Evolutionary conservation across 2,113 vertebrate species (phyloP), one percentile per base, ranked within the genome.

Genomic region (Fregetta grallaria): DNA sequence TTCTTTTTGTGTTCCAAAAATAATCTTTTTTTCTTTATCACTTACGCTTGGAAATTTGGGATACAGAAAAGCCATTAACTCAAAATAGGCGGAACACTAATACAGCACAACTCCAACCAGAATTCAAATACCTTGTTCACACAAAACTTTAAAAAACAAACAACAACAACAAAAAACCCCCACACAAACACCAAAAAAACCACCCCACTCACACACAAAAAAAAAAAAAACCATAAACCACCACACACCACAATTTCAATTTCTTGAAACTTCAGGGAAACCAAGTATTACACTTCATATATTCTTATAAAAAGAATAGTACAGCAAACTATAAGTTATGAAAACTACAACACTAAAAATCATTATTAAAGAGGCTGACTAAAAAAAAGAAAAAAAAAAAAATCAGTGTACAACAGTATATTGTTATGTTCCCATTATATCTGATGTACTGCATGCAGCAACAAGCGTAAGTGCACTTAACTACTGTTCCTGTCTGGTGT

Each of bases 21-120:
- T 0, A 9, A 22, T 1, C 0, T 40, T 53, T 45, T 42, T 42
- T 25, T 29, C 18, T 79, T 90, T 26, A 26, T 62, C 25, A 12
- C 3, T 71, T 67, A 30, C 13, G 65, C 52, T 61, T 90, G 0
- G 12, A 66, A 68, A 71, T 12, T 55, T 1, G 0, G 5, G 25
- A 40, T 22, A 82, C 9, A 5, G 34, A 81, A 80, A 71, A 89
- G 5, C 3, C 20, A 63, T 38, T 80, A 62, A 62, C 36, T 34
- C 71, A 82, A 40, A 59, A 88, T 1, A 50, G 2, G 6, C 6
- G n/a, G 4, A 71, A 36, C 11, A 53, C 9, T 30, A 61, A 62
- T 3, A 53, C 3, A 45, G 17, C 18, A 70, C 36, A 58, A 18
- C 34, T 81, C 36, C 30, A 84, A 27, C 10, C 4, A 61, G 17